Conservation (phyloP, 2,797 vertebrate species). For the Smutsia gigantea region DNA sequence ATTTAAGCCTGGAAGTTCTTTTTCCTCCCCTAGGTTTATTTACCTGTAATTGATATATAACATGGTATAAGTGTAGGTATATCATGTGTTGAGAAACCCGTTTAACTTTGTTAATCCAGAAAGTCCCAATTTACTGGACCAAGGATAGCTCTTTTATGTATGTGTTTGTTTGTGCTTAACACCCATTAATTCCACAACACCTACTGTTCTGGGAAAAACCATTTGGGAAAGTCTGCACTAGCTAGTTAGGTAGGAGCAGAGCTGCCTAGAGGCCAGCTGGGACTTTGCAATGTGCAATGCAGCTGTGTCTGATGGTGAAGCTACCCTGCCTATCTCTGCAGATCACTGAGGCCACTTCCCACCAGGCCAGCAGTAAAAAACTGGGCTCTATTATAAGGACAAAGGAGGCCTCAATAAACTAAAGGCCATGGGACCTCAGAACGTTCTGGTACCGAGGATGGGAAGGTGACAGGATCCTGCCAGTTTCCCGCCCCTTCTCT, state of each 20-base stretch:
- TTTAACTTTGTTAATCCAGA: background rate
- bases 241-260: background rate
- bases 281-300: background rate
- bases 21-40: background rate
- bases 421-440: background rate
- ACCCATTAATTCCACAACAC: background rate
- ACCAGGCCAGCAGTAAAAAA: background rate
- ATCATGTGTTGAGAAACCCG: background rate
- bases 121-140: background rate
- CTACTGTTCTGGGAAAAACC: background rate
- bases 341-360: background rate
- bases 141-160: background rate
- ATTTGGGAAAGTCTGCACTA: background rate
- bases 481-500: too few relatives aligned
- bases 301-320: background rate
- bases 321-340: background rate
- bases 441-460: background rate
- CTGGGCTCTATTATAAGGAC: background rate
- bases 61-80: background rate
- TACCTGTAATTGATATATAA: background rate
- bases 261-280: background rate
- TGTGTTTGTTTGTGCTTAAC: background rate
- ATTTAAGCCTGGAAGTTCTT: background rate
- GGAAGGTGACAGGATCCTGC: background rate
- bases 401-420: background rate